Conservation (phyloP, 2,888 invertebrate species). For the Bimastos eiseni region DNA sequence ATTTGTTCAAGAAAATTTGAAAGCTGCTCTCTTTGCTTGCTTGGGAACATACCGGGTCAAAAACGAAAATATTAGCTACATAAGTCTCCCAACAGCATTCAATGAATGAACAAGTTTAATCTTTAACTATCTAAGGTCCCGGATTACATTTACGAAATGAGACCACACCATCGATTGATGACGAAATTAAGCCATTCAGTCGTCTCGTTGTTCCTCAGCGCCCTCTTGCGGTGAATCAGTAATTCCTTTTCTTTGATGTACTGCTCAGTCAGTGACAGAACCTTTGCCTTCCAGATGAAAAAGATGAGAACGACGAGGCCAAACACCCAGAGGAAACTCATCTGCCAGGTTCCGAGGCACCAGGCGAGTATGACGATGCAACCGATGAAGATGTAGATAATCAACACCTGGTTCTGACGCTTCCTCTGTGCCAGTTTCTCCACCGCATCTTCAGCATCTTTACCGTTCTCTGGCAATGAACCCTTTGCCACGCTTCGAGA, state of each 20-base stretch:
- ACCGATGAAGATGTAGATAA: slow-evolving; percentile 56
- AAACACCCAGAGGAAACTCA: slow-evolving; percentile 58
- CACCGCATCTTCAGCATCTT: background rate
- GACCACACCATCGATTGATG: slow-evolving; percentile 65
- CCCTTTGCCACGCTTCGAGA: background rate
- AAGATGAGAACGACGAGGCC: slow-evolving; percentile 53
- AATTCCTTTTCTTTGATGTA: slow-evolving; percentile 54
- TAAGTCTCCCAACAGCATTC: too few species aligned
- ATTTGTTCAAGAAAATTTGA: too few species aligned
- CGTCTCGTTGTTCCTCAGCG: slow-evolving; percentile 65
- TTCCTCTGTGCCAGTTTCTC: slow-evolving; percentile 16
- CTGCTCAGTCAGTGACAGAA: slow-evolving; percentile 51
- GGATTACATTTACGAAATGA: background rate
- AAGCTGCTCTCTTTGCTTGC: too few species aligned
- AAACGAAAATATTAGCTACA: too few species aligned
- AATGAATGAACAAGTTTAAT: too few species aligned
- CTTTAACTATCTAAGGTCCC: too few species aligned
- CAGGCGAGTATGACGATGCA: slow-evolving; percentile 51
- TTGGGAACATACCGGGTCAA: too few species aligned
- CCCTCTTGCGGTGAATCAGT: slow-evolving; percentile 63
- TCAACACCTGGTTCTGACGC: slow-evolving; percentile 37
- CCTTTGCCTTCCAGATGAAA: slow-evolving; percentile 56
- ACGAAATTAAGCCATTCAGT: slow-evolving; percentile 67
- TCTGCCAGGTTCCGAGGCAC: slow-evolving; percentile 52
- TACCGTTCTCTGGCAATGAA: background rate